Base-by-base conservation (phyloP, 2,888 invertebrate species). In the Melieria omissa region DNA sequence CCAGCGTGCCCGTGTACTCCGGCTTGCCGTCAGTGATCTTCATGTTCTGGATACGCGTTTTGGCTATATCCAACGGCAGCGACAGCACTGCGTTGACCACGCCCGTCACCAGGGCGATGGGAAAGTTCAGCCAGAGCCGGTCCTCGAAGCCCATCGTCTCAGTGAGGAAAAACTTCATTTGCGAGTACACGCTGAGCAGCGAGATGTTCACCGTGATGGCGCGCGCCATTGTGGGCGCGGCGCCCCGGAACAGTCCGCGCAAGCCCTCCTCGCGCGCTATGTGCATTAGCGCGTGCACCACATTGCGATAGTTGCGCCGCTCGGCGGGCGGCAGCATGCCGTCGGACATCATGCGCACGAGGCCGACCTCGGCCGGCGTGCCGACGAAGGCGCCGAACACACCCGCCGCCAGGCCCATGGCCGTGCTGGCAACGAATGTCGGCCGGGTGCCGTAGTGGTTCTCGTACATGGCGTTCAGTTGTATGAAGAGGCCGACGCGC, bases 171-270 rank as follows among this genome's bases (percentile, higher is more conserved):
- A 29, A 29, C 29, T 29, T 29, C 29, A 29, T 29, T 91, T 94
- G 99, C 84, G 98, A 97, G 88, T 99, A 99, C 0, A 98, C 97
- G 71, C 98, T 95, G 78, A 99, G 90, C 85, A 99, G 99, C 1
- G 98, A 98, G 46, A 97, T 98, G 87, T 99, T 99, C 12, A 99
- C 99, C 3, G 99, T 98, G 96, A 99, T 97, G 0, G 99, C 98
- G 65, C 95, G 89, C 0, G 92, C 93, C 85, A 96, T 93, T 0
- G 96, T 96, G n/a, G 96, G 95, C 68, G 93, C 89, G n/a, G 95
- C 93, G 6, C 94, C 99, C 79, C 98, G 91, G 98, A 99, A 99
- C 46, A 99, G 85, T 7, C 97, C 95, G 1, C 93, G 78, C 0
- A 86, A 4, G 4, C 88, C 88, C 88, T 99, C 98, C 88, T 98